A percentile compares a stretch with the other conserved stretches of the same genome.
Evolutionary conservation across 2,888 invertebrate species (phyloP).

Genomic region (Patella depressa): DNA sequence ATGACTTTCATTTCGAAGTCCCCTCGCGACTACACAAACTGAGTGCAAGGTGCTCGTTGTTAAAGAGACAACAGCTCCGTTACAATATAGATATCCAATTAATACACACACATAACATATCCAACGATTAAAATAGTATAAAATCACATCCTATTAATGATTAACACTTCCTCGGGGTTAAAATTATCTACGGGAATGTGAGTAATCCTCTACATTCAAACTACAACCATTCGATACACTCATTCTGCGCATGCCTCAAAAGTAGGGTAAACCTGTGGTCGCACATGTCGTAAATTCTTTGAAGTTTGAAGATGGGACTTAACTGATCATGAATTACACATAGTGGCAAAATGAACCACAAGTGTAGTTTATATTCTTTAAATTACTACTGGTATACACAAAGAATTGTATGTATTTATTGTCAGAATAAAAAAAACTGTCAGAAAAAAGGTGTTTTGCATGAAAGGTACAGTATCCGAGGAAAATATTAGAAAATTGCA

Average conservation of each 20-base stretch:
- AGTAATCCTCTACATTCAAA: conserved; percentile 34
- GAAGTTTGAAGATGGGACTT: background rate
- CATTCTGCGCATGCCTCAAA: conserved; percentile 35
- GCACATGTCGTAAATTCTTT: background rate
- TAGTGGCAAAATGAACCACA: too few relatives aligned
- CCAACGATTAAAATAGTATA: conserved; percentile 16
- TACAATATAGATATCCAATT: conserved; percentile 9
- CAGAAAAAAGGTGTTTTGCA: too few relatives aligned
- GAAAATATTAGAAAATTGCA: too few relatives aligned
- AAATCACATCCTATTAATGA: conserved; percentile 15
- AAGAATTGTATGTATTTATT: too few relatives aligned
- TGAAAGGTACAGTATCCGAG: too few relatives aligned
- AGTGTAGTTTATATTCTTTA: too few relatives aligned
- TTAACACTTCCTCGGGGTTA: conserved; percentile 27
- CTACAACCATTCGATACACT: conserved; percentile 43
- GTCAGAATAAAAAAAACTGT: too few relatives aligned
- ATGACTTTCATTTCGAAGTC: background rate
- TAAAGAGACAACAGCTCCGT: conserved; percentile 17
- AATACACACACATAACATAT: conserved; percentile 22
- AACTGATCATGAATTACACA: background rate
- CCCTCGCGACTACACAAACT: conserved; percentile 3
- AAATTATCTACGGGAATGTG: conserved; percentile 40
- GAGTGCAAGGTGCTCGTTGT: background rate
- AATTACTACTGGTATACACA: too few relatives aligned
- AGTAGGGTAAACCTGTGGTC: conserved; percentile 2